Percentiles rank a stretch among this genome's conserved stretches.
These are phyloP conservation scores for Aleiodes leptofemur DNA, from an alignment of 2,888 invertebrate species.

Conservation along the genomic window DNA sequence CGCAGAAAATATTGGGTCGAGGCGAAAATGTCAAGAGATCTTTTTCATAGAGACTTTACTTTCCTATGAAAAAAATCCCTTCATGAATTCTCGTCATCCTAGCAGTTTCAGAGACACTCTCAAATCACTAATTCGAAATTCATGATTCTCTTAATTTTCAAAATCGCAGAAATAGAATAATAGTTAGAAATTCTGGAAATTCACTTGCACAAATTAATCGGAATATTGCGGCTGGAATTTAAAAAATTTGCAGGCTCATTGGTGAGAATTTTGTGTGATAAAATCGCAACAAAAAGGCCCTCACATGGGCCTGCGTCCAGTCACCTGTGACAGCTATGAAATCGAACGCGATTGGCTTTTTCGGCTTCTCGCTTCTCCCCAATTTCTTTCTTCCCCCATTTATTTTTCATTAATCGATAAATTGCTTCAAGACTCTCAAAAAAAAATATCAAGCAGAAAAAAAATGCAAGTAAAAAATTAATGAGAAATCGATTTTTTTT, in stretches of 20 bases:
- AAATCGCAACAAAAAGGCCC: neutral
- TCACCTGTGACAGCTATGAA: conserved; percentile 69
- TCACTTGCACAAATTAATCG: neutral
- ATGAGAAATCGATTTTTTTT: no score
- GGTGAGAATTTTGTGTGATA: conserved; percentile 12
- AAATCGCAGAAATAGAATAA: neutral
- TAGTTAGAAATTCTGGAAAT: neutral
- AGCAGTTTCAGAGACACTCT: no score
- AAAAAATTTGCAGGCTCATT: conserved; percentile 17
- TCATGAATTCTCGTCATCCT: no score
- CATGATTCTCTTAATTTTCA: no score
- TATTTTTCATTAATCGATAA: neutral
- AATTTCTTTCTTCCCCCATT: conserved; percentile 48
- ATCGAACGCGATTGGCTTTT: conserved; percentile 68
- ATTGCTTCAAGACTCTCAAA: neutral
- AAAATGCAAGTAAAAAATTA: no score
- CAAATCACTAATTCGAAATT: no score
- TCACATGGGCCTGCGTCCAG: neutral
- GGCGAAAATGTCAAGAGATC: no score
- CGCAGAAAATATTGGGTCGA: neutral
- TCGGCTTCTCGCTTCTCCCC: conserved; percentile 56
- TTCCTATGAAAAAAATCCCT: no score
- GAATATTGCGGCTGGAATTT: conserved; percentile 39
- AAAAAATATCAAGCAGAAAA: neutral
- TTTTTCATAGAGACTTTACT: no score